A percentile compares a stretch with the other conserved stretches of the same genome.
Conservation (phyloP, 2,113 vertebrate genomes). For the Seriola rivoliana region DNA sequence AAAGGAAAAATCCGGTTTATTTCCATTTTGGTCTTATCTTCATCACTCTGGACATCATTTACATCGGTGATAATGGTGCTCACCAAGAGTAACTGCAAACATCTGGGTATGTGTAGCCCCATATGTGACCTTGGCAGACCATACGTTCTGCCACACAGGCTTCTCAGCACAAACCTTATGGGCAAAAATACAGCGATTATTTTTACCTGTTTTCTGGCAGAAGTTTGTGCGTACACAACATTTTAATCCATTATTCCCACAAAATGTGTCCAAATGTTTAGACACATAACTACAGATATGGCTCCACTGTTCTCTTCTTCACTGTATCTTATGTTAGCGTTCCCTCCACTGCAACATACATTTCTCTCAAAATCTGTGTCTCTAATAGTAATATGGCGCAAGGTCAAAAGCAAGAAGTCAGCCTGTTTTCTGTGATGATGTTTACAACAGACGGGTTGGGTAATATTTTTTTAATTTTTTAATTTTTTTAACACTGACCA, state of each 20-base stretch:
- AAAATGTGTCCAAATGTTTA: not conserved
- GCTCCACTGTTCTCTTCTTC: not conserved
- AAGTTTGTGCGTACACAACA: not conserved
- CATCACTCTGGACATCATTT: not conserved
- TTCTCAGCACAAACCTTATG: not conserved
- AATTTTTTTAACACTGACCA: too few relatives aligned
- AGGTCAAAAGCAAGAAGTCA: not conserved
- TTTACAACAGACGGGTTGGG: not conserved
- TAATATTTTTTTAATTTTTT: too few relatives aligned
- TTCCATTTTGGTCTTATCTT: not conserved
- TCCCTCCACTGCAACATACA: not conserved
- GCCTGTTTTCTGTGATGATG: not conserved
- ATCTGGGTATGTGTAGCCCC: not conserved
- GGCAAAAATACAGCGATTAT: not conserved
- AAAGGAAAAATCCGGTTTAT: not conserved
- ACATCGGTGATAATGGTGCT: not conserved
- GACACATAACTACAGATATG: not conserved
- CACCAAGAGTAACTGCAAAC: not conserved
- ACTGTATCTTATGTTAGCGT: not conserved
- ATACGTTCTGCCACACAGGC: not conserved
- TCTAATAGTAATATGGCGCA: too few relatives aligned
- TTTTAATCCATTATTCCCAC: not conserved
- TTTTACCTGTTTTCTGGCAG: not conserved
- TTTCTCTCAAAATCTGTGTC: too few relatives aligned
- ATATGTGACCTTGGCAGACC: not conserved